These are phyloP conservation scores for Drosophila diplacantha DNA, from an alignment of 2,888 invertebrate genomes.

Conservation along the genomic window DNA sequence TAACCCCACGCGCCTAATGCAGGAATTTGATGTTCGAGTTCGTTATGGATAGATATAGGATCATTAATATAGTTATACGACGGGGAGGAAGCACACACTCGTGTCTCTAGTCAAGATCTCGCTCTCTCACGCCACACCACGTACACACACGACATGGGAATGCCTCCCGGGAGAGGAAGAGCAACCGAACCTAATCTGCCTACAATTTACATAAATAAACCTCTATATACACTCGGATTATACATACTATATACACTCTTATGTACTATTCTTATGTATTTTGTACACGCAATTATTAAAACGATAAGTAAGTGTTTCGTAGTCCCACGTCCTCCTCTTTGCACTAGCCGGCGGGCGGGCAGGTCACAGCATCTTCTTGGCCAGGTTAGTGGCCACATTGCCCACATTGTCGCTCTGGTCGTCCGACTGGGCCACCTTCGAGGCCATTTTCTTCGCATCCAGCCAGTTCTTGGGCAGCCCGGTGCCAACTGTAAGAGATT, in stretches of 20 bases:
- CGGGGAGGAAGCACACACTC: conserved; percentile 19
- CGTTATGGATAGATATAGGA: conserved; percentile 56
- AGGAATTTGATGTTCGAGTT: conserved; percentile 67
- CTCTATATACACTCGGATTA: conserved; percentile 53
- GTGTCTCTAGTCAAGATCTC: conserved; percentile 65
- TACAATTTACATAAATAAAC: conserved; percentile 60
- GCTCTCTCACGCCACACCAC: not conserved
- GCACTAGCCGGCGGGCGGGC: conserved; percentile 31
- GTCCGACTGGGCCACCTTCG: conserved; percentile 13
- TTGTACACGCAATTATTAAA: conserved; percentile 69
- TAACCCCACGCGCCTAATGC: conserved; percentile 67
- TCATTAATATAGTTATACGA: conserved; percentile 28
- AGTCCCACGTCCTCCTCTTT: conserved; percentile 44
- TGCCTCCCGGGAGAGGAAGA: conserved; percentile 38
- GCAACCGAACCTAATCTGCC: conserved; percentile 68
- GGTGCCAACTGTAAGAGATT: conserved; percentile 65
- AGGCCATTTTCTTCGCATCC: conserved; percentile 49
- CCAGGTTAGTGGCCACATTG: conserved; percentile 65
- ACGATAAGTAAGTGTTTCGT: conserved; percentile 68
- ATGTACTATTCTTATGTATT: conserved; percentile 73
- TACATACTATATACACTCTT: conserved; percentile 57
- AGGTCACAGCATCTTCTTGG: conserved; percentile 58
- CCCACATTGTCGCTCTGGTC: conserved; percentile 56
- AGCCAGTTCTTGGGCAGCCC: conserved; percentile 63
- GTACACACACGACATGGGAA: conserved; percentile 26